Conservation (phyloP, 2,888 invertebrate genomes). For the Cataglyphis albicans region DNA sequence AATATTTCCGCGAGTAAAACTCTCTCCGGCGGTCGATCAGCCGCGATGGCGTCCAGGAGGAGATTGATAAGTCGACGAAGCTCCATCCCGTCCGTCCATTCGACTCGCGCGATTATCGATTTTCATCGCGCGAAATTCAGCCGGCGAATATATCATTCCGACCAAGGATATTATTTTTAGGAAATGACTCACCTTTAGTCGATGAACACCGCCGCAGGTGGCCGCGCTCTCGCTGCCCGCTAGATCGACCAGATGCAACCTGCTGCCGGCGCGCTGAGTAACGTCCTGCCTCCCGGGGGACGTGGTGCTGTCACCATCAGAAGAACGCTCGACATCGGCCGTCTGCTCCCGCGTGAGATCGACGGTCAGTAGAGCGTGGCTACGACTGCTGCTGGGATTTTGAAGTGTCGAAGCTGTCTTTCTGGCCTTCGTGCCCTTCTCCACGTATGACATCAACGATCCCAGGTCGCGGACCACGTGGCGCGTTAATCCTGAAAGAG, state of each 20-base stretch:
- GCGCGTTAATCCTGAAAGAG: conserved; percentile 88
- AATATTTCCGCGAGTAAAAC: conserved; percentile 1
- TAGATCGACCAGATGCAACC: conserved; percentile 88
- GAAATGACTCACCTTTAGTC: conserved; percentile 84
- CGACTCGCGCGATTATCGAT: conserved; percentile 59
- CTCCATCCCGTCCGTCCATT: conserved; percentile 30
- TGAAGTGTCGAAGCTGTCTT: conserved; percentile 91
- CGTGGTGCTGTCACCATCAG: conserved; percentile 32
- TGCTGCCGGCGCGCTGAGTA: conserved; percentile 87
- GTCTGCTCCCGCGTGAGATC: conserved; percentile 88
- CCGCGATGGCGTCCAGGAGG: conserved; percentile 33
- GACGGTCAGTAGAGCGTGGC: conserved; percentile 91
- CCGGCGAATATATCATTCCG: conserved; percentile 28
- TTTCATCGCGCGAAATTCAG: conserved; percentile 47
- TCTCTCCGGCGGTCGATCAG: conserved; percentile 27
- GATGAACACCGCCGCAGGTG: conserved; percentile 83
- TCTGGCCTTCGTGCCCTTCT: conserved; percentile 88
- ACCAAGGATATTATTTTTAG: conserved; percentile 67
- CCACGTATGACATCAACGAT: conserved; percentile 88
- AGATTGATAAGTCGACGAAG: conserved; percentile 44
- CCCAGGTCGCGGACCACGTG: conserved; percentile 88
- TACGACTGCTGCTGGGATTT: conserved; percentile 91
- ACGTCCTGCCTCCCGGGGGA: conserved; percentile 76
- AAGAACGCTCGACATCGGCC: conserved; percentile 78
- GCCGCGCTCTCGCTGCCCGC: conserved; percentile 91